Conservation (phyloP, 1,140 invertebrate genomes). For the Pogonomyrmex barbatus region DNA sequence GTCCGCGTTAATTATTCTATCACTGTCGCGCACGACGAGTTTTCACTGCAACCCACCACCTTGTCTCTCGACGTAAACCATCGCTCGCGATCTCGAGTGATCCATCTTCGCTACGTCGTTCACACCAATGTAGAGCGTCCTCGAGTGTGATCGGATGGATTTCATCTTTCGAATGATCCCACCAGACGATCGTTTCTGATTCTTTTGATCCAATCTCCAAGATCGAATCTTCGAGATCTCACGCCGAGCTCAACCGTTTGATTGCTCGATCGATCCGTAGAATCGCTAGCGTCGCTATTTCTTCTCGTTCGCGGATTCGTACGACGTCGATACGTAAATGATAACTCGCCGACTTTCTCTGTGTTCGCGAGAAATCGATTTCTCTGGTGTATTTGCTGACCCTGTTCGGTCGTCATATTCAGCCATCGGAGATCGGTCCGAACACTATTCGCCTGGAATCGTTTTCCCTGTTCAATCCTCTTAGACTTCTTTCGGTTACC, state of each 20-base stretch:
- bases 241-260: conserved; percentile 36
- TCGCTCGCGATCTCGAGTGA: conserved; percentile 32
- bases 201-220: background rate
- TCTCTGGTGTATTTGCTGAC: conserved; percentile 30
- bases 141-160: conserved; percentile 11
- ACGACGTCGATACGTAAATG: conserved; percentile 16
- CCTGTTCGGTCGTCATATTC: conserved; percentile 55
- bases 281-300: conserved; percentile 12
- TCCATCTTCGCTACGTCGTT: conserved; percentile 18
- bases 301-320: conserved; percentile 28
- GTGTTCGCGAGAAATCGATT: background rate
- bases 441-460: conserved; percentile 34
- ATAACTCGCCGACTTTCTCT: background rate
- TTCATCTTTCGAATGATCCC: background rate
- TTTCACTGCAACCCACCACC: conserved; percentile 45
- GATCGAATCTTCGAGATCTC: background rate
- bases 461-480: background rate
- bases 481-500: conserved; percentile 25
- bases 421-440: conserved; percentile 31
- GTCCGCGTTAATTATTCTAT: conserved; percentile 39
- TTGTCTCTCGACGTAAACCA: conserved; percentile 31
- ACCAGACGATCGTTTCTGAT: background rate
- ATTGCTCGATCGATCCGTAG: conserved; percentile 46
- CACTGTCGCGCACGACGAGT: conserved; percentile 50
- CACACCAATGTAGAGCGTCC: background rate